Conservation (phyloP, 2,113 vertebrate species). For the Chaetodon auriga region DNA sequence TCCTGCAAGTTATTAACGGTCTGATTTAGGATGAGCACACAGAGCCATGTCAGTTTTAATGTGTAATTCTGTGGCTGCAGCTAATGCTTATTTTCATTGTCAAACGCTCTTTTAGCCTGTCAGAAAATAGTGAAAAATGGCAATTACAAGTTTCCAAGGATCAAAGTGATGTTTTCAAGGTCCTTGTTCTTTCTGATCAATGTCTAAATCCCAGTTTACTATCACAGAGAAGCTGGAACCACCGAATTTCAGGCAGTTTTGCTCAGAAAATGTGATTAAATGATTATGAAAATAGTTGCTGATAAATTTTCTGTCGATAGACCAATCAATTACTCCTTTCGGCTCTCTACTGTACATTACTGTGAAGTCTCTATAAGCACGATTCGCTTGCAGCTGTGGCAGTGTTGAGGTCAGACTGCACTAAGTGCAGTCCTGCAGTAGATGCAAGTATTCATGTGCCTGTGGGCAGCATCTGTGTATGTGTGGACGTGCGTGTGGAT, state of each 20-base stretch:
- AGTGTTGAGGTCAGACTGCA: slow-evolving; percentile 37
- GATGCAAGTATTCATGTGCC: slow-evolving; percentile 75
- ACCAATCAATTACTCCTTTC: neutral
- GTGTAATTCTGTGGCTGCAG: neutral
- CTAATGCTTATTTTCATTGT: neutral
- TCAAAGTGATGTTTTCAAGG: neutral
- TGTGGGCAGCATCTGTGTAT: slow-evolving; percentile 73
- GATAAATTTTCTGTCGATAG: neutral
- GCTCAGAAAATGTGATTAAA: neutral
- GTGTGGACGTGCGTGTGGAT: slow-evolving; percentile 55
- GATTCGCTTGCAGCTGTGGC: neutral
- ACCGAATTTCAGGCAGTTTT: neutral
- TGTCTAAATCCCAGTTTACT: neutral
- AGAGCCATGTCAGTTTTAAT: neutral
- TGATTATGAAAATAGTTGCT: neutral
- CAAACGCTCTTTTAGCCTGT: neutral
- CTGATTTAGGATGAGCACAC: neutral
- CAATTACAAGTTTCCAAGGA: neutral
- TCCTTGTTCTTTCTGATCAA: neutral
- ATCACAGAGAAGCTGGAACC: neutral
- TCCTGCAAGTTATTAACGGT: neutral
- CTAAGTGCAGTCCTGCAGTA: slow-evolving; percentile 34
- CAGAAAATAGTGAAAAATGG: slow-evolving; percentile 12
- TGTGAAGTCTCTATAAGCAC: neutral
- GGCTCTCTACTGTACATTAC: neutral